Base-by-base conservation (phyloP, 1,140 invertebrate species). In the Arctopsyche grandis region DNA sequence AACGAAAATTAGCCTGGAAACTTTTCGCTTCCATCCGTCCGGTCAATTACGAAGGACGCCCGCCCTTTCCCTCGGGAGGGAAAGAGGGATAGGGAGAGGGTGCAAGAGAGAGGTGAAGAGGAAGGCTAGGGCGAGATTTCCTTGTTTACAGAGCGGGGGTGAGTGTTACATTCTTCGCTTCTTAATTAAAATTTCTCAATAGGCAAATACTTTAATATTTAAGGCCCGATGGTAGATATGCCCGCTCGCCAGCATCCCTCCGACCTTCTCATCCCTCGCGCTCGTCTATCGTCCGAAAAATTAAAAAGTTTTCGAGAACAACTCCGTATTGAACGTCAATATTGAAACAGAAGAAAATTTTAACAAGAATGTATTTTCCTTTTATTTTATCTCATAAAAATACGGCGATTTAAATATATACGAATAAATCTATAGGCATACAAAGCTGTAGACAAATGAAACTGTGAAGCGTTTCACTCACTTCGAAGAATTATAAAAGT, bases 161-260 rank as follows among this genome's bases (percentile, higher is more conserved):
- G 69, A 73, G 43, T 26, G 46, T 43, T 76, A 76, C 56, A 76
- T 63, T 76, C 60, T 56, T 69, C 76, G 16, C 26, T 80, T 80
- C 70, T 77, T 80, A 80, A 80, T 80, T 77, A 77, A 80, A 77
- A 77, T 80, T 80, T 48, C 74, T 38, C 66, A 38, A 79, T 80
- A 73, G 63, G 46, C 48, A 76, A 66, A 58, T 43, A 80, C 79
- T 69, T 74, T 70, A 76, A 76, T 79, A 52, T 80, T 76, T 80
- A 80, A 79, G 48, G 48, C 10, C 29, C 58, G 58, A 60, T 60
- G 21, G 7, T 4, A 4, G 58, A 60, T 60, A 60, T 60, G n/a
- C 19, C 16, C 48, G 12, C 16, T 52, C 3, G 63, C 73, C 26
- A 9, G 44, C n/a, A 21, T 9, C n/a, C 38, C 78, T 22, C 12